phyloP scores from a whole-genome alignment of 53 echinoderm and acorn worm genomes.

The Luidia sarsii region DNA sequence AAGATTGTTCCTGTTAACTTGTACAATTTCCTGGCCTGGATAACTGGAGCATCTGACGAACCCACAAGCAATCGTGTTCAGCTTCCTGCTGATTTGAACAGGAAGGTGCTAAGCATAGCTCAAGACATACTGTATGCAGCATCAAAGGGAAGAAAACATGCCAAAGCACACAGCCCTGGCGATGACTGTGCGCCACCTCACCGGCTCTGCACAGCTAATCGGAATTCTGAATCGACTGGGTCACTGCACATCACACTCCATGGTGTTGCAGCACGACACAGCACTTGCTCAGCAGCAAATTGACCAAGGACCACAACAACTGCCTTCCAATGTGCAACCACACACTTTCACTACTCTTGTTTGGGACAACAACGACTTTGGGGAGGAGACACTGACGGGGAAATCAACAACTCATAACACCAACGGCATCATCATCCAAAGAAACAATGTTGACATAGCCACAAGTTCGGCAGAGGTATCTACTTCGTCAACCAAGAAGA shows the following conservation, averaged over 20 bases:
- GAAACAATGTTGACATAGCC: neutral
- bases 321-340: constrained; percentile 25
- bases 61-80: constrained; percentile 7
- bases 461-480: neutral
- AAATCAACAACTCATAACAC: constrained; percentile 65
- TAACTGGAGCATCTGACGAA: constrained; percentile 31
- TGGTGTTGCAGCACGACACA: constrained; percentile 57
- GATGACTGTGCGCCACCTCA: constrained; percentile 40
- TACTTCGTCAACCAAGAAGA: neutral
- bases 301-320: constrained; percentile 4
- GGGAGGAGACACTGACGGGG: constrained; percentile 42
- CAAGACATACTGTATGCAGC: constrained; percentile 73
- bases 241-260: constrained; percentile 27
- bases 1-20: constrained; percentile 1
- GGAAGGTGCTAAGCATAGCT: constrained; percentile 39
- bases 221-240: constrained; percentile 62
- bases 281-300: constrained; percentile 58
- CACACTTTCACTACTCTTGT: constrained; percentile 35
- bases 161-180: constrained; percentile 20
- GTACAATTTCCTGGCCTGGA: constrained; percentile 70
- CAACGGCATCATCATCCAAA: constrained; percentile 47
- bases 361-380: constrained; percentile 54
- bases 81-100: constrained; percentile 12
- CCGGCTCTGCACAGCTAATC: constrained; percentile 34
- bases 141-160: constrained; percentile 60